A percentile compares a stretch with the other conserved stretches of the same genome.
Conservation (phyloP, 2,888 invertebrate species). For the Protophormia terraenovae region DNA sequence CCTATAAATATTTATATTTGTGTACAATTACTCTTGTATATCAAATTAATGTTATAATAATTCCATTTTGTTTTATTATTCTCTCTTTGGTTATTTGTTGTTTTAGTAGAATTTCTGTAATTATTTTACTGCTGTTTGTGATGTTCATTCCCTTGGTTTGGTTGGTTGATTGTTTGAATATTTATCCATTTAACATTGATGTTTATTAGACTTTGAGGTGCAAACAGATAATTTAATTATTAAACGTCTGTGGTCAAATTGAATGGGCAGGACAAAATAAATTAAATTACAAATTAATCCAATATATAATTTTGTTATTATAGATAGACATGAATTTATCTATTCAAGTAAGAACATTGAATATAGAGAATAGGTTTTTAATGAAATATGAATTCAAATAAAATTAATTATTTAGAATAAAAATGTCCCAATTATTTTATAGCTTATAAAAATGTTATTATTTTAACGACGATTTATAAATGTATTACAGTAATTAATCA, state of each 20-base stretch:
- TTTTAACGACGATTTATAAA: too few relatives aligned
- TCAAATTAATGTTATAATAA: neutral
- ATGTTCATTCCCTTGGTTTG: neutral
- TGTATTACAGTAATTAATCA: too few relatives aligned
- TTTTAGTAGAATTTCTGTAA: neutral
- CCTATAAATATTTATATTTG: neutral
- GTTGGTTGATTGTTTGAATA: neutral
- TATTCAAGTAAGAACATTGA: neutral
- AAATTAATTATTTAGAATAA: too few relatives aligned
- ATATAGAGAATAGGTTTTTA: too few relatives aligned
- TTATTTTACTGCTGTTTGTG: neutral
- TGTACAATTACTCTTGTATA: neutral
- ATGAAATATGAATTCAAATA: too few relatives aligned
- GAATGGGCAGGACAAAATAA: neutral
- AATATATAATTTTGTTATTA: neutral
- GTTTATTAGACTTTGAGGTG: slow-evolving; percentile 17
- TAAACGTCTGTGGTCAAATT: slow-evolving; percentile 2
- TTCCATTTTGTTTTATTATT: neutral
- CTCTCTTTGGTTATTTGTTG: neutral
- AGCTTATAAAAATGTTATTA: too few relatives aligned
- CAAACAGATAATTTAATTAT: slow-evolving; percentile 37
- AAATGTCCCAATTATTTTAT: too few relatives aligned
- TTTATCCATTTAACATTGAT: neutral
- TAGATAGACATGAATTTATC: neutral
- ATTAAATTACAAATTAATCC: neutral